Evolutionary conservation across 2,797 vertebrate species (phyloP), one percentile per base, ranked within the genome.

Genomic region (Arctocebus calabarensis): DNA sequence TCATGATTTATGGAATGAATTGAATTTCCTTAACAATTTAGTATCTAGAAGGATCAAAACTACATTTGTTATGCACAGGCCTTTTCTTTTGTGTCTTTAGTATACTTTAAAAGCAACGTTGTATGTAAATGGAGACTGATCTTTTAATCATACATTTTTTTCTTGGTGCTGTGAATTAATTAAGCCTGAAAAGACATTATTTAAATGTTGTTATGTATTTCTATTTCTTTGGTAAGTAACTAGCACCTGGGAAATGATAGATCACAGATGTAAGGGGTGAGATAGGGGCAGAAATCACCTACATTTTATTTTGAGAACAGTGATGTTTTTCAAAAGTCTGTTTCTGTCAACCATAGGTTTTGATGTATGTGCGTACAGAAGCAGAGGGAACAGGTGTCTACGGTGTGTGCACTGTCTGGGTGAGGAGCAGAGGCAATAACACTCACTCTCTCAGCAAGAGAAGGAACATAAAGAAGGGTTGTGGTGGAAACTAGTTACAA

Each of bases 81-180:
- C 66, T 70, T 91, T 93, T 96, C 29, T 96, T 93, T 84, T 83
- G 23, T 92, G 82, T 66, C n/a, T 88, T 94, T 91, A 92, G 90
- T 90, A 37, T 57, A 52, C 1, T 62, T 77, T 27, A 68, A 94
- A 84, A 94, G 48, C 59, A 90, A 87, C 75, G 64, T 94, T 95
- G 32, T 95, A 6, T 71, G 83, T 88, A 95, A 81, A 95, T 45
- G 11, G 5, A 84, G 95, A 77, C n/a, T 90, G 59, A 85, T 83
- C 74, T 92, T 95, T 96, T 95, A 93, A 84, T 66, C 17, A 19
- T 66, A 37, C 4, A 34, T 45, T 59, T 91, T 88, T 96, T 96
- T 95, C 37, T 91, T 95, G 45, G 29, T 43, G 77, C 40, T 34
- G 10, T 94, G 62, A 95, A 79, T 90, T 91, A 95, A 96, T 95